These are phyloP conservation scores for Reticulitermes lucifugus DNA, from an alignment of 2,888 invertebrate species.

Conservation along the genomic window DNA sequence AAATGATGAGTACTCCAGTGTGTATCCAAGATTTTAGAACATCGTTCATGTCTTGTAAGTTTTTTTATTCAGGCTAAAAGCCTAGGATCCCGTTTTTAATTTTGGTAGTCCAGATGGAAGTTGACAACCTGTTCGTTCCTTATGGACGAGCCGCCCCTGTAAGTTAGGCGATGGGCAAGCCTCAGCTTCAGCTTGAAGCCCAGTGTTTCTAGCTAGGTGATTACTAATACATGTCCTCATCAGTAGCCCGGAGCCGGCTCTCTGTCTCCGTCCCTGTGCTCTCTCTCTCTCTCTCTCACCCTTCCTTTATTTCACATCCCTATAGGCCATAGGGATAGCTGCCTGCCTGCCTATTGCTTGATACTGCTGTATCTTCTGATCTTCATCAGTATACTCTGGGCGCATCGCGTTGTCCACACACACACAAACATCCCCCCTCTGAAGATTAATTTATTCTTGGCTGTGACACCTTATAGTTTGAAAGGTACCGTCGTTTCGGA, in stretches of 20 bases:
- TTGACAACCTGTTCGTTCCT: no score
- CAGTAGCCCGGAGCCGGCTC: constrained; percentile 33
- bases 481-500: no score
- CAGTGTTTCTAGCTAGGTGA: constrained; percentile 39
- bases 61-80: no score
- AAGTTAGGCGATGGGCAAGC: constrained; percentile 13
- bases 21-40: no score
- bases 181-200: background rate
- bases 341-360: constrained; percentile 16
- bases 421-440: no score
- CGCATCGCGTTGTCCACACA: background rate
- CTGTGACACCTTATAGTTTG: no score
- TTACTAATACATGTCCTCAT: constrained; percentile 42
- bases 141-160: constrained; percentile 32
- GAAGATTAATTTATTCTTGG: no score
- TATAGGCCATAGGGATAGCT: constrained; percentile 34
- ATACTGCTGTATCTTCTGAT: constrained; percentile 33
- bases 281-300: constrained; percentile 10
- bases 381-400: constrained; percentile 37
- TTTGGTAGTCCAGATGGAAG: no score
- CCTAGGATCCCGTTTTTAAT: no score
- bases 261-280: background rate
- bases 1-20: no score
- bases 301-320: constrained; percentile 42
- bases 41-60: no score